Base-by-base conservation (phyloP, 2,113 vertebrate genomes). In the Syngnathus typhle region DNA sequence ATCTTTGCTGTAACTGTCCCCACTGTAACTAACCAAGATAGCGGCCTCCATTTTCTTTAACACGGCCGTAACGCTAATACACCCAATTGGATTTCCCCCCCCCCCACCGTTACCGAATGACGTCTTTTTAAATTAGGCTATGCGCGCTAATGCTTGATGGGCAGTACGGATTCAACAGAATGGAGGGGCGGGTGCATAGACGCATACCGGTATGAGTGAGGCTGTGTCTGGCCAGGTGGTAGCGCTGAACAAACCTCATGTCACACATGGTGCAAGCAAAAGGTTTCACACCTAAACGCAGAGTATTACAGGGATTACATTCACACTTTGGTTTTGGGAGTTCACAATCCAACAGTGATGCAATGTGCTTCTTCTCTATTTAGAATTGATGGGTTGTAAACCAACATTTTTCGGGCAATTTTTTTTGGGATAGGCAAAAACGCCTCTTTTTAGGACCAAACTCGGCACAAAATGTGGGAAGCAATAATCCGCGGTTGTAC, bases 151-250 rank as follows among this genome's bases (percentile, higher is more conserved):
- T 21, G 38, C n/a, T 44, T 44, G 13, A 62, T 44, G 60, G 41
- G 41, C 21, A 44, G 23, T 62, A 23, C 44, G n/a, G 6, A 7
- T 39, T 16, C 16, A n/a, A 60, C n/a, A 76, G 12, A 52, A 64
- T 72, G 71, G 47, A 43, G 59, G 82, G 81, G 73, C 74, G 72
- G 77, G 77, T 84, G 81, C 77, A 83, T 76, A 75, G 78, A 76
- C 77, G 73, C 88, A 84, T 91, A 91, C 90, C 90, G 84, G 89
- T 90, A 86, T 91, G 89, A 87, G 89, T 91, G 85, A 91, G 89
- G 90, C 88, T 90, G 90, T 91, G 89, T 89, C 90, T 90, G 62
- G 89, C 84, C 85, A 91, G 89, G 84, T 91, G 90, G 88, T 91
- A 90, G 84, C 89, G 89, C 84, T 89, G 89, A 84, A 90, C 82